A percentile compares a stretch with the other conserved stretches of the same genome.
Conservation (phyloP, 2,113 vertebrate species). For the Periophthalmodon schlosseri region DNA sequence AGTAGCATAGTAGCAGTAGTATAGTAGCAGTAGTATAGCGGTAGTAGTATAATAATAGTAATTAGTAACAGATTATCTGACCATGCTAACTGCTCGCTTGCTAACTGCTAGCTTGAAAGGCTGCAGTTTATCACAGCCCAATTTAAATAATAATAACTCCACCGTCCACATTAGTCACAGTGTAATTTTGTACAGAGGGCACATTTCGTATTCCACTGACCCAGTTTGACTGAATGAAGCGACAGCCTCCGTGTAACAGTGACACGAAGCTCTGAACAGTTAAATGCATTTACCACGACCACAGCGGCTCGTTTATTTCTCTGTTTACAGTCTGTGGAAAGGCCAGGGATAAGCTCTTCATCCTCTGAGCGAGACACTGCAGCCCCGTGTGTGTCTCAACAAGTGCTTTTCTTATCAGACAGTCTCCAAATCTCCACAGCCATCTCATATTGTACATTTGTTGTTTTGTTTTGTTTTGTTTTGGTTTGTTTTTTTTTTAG, state of each 20-base stretch:
- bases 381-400: background rate
- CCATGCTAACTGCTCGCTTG: background rate
- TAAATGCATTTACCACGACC: background rate
- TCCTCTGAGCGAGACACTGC: slow-evolving; percentile 4
- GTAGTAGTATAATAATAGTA: background rate
- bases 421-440: background rate
- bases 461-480: background rate
- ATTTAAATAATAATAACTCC: slow-evolving; percentile 3
- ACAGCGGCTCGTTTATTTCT: background rate
- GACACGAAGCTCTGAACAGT: background rate
- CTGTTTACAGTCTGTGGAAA: slow-evolving; percentile 1
- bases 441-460: background rate
- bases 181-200: background rate
- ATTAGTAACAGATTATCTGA: slow-evolving; percentile 19
- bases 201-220: background rate
- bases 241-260: background rate
- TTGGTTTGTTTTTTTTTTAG: background rate
- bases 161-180: background rate
- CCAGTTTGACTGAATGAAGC: background rate
- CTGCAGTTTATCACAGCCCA: background rate
- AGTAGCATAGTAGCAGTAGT: too few relatives aligned
- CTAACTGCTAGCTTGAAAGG: background rate
- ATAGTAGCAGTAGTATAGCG: too few relatives aligned
- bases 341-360: slow-evolving; percentile 8
- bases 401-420: background rate